Evolutionary conservation across 2,797 vertebrate genomes (phyloP), one percentile per base, ranked within the genome.

Genomic region (Nannoperca obscura): DNA sequence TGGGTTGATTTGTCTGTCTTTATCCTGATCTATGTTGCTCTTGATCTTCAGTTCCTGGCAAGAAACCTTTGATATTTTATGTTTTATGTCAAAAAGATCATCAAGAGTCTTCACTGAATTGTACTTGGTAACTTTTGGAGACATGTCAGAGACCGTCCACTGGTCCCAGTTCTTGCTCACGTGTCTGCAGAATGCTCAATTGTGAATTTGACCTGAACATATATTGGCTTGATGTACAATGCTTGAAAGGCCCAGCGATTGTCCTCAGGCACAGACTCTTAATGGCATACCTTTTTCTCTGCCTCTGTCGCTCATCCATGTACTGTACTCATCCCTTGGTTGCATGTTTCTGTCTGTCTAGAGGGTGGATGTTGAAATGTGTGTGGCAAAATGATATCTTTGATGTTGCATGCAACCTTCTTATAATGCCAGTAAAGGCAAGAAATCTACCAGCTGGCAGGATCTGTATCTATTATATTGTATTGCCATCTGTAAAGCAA

Each of bases 391-490:
- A 70, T 30, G 8, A 19, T 76, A 75, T 76, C 69, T 76, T 80
- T 62, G 34, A 77, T 84, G 78, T 90, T 86, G 84, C 86, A 92
- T 92, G 89, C 67, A 64, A 67, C 71, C 46, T 74, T 63, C 53
- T 63, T 77, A 24, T 50, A 58, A 81, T 5, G 22, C 71, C 67
- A 65, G 57, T 49, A 32, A 61, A 66, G 44, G 46, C 67, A 15
- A 3, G 40, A 68, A 54, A 32, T 32, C 63, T 61, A 40, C 38
- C 52, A 44, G 65, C 54, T 57, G 72, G 54, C 75, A 52, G 32
- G 38, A 61, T 65, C 68, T 67, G 34, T 54, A 71, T 71, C 22
- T 59, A 3, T 63, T 68, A 64, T 80, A 63, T 55, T 46, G 13
- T 83, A 52, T 55, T 40, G 15, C 34, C 40, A 61, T 71, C 32